Percentiles rank a stretch among this genome's conserved stretches.
These are phyloP conservation scores for Zaprionus tsacasi DNA, from an alignment of 1,140 invertebrate genomes.

Conservation along the genomic window DNA sequence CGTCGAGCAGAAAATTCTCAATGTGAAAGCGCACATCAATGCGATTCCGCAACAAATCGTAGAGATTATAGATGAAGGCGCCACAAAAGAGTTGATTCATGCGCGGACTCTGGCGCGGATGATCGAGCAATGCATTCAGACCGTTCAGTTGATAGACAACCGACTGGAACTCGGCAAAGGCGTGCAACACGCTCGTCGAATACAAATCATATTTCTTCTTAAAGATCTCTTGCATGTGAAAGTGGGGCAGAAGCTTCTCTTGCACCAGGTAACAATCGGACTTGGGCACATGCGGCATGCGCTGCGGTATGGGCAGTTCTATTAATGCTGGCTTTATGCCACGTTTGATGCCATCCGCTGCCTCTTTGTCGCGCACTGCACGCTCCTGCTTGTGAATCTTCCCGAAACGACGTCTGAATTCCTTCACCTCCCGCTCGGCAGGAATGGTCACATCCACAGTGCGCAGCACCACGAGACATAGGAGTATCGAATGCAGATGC, in stretches of 20 bases:
- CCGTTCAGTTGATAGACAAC: constrained; percentile 87
- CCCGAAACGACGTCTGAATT: constrained; percentile 83
- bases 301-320: constrained; percentile 78
- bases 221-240: constrained; percentile 87
- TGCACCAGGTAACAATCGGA: constrained; percentile 87
- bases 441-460: constrained; percentile 87
- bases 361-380: constrained; percentile 60
- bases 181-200: constrained; percentile 87
- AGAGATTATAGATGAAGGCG: constrained; percentile 90
- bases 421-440: constrained; percentile 83
- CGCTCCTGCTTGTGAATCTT: constrained; percentile 69
- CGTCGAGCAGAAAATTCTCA: constrained; percentile 84
- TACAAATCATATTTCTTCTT: constrained; percentile 87
- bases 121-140: constrained; percentile 88
- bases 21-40: constrained; percentile 85
- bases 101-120: constrained; percentile 85
- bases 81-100: constrained; percentile 88
- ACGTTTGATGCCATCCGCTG: constrained; percentile 55
- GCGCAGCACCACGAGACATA: constrained; percentile 87
- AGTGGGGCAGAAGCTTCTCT: constrained; percentile 87
- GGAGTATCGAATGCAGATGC: constrained; percentile 87
- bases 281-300: constrained; percentile 84
- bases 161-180: constrained; percentile 90
- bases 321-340: constrained; percentile 48
- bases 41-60: constrained; percentile 86